phyloP scores from a whole-genome alignment of 2,888 invertebrate genomes.

The Tortrix viridana region DNA sequence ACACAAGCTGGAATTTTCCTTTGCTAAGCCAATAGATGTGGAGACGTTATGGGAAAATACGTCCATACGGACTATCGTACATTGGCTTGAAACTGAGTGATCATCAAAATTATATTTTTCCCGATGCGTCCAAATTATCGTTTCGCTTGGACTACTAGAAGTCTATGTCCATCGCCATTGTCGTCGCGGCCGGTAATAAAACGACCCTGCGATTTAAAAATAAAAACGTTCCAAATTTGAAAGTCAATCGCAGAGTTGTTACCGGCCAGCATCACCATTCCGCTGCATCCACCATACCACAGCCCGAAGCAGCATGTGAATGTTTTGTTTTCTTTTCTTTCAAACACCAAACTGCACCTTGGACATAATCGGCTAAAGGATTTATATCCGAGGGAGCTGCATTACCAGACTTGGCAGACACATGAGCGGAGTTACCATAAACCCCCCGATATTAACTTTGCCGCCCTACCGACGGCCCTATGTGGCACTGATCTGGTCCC shows the following conservation, averaged over 20 bases:
- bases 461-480: conserved; percentile 77
- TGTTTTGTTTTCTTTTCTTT: conserved; percentile 84
- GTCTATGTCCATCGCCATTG: conserved; percentile 69
- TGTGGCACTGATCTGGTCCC: conserved; percentile 81
- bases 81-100: conserved; percentile 49
- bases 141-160: conserved; percentile 75
- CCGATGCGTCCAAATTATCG: conserved; percentile 62
- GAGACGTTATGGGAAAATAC: conserved; percentile 67
- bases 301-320: conserved; percentile 84
- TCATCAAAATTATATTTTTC: conserved; percentile 56
- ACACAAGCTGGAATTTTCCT: conserved; percentile 55
- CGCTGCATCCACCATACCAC: conserved; percentile 79
- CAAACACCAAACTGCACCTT: conserved; percentile 82
- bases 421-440: conserved; percentile 85
- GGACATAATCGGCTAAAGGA: conserved; percentile 81
- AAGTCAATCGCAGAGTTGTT: conserved; percentile 66
- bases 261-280: conserved; percentile 59
- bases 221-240: conserved; percentile 36
- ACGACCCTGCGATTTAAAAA: conserved; percentile 53
- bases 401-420: conserved; percentile 89
- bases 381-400: conserved; percentile 82
- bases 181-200: conserved; percentile 54
- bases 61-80: conserved; percentile 47
- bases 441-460: conserved; percentile 83
- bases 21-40: conserved; percentile 62